Conservation (phyloP, 2,888 invertebrate genomes). For the Anarsia innoxiella region DNA sequence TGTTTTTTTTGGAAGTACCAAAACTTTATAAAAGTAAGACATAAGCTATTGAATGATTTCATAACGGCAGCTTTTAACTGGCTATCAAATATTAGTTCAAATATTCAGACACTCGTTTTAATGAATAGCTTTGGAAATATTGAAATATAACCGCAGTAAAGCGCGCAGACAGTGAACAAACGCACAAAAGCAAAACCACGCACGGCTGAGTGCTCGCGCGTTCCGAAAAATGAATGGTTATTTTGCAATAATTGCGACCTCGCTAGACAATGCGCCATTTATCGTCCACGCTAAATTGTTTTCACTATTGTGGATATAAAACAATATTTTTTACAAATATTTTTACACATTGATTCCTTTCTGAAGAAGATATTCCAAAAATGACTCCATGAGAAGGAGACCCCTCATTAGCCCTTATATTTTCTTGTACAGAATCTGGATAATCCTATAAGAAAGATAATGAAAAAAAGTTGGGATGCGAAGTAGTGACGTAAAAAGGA, state of each 20-base stretch:
- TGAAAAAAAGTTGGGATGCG: constrained; percentile 26
- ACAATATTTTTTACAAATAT: too few relatives aligned
- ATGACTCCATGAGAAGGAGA: too few relatives aligned
- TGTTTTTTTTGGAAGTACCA: too few relatives aligned
- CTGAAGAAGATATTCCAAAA: too few relatives aligned
- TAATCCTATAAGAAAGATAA: constrained; percentile 8
- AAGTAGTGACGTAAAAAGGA: constrained; percentile 31
- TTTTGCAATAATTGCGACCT: constrained; percentile 59
- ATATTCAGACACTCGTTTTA: too few relatives aligned
- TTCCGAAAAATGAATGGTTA: constrained; percentile 65
- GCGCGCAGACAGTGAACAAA: constrained; percentile 58
- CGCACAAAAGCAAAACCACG: constrained; percentile 67
- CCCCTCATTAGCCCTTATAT: too few relatives aligned
- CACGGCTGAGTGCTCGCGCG: constrained; percentile 49
- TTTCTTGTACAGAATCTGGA: too few relatives aligned
- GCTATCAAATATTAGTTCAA: too few relatives aligned
- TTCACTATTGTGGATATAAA: too few relatives aligned
- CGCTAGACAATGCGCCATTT: constrained; percentile 14
- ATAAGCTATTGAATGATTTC: too few relatives aligned
- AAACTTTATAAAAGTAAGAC: too few relatives aligned
- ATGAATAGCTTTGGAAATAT: constrained; percentile 10
- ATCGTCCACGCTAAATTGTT: constrained; percentile 16
- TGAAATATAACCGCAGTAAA: constrained; percentile 6
- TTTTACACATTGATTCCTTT: too few relatives aligned
- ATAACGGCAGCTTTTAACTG: neutral